Evolutionary conservation across 2,888 invertebrate genomes (phyloP).

Genomic region (Muscina levida): DNA sequence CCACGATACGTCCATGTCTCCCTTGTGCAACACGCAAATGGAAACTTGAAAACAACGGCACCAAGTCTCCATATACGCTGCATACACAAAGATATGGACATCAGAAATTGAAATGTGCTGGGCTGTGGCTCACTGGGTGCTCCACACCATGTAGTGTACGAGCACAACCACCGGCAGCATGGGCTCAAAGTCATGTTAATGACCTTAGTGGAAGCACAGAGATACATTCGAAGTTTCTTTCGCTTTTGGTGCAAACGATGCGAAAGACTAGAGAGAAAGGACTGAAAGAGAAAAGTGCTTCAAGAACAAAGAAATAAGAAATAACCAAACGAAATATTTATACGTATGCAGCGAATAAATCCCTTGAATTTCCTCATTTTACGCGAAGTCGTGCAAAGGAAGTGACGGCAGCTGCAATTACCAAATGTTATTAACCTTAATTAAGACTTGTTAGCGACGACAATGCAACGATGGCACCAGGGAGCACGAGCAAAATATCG

Average conservation of each 20-base stretch:
- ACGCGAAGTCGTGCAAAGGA: conserved; percentile 6
- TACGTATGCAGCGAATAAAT: conserved; percentile 19
- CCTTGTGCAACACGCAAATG: not conserved
- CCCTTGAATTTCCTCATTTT: conserved; percentile 17
- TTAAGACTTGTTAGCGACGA: conserved; percentile 5
- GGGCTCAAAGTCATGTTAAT: conserved; percentile 64
- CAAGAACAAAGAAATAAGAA: not conserved
- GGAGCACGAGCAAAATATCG: no score
- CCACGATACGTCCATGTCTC: not conserved
- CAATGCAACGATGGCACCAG: no score
- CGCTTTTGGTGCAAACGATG: conserved; percentile 26
- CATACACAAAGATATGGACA: conserved; percentile 3
- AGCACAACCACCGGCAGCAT: conserved; percentile 25
- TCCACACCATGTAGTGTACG: conserved; percentile 5
- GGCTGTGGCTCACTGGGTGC: conserved; percentile 11
- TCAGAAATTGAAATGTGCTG: not conserved
- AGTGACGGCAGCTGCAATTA: conserved; percentile 30
- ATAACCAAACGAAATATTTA: conserved; percentile 1
- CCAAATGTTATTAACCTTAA: conserved; percentile 33
- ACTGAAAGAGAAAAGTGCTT: not conserved
- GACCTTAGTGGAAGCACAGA: conserved; percentile 54
- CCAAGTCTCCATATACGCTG: conserved; percentile 12
- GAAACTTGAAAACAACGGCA: not conserved
- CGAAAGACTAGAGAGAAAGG: conserved; percentile 12
- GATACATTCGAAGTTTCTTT: conserved; percentile 36